Evolutionary conservation across 2,888 invertebrate species (phyloP), one percentile per base, ranked within the genome.

Genomic region (Machimus atricapillus): DNA sequence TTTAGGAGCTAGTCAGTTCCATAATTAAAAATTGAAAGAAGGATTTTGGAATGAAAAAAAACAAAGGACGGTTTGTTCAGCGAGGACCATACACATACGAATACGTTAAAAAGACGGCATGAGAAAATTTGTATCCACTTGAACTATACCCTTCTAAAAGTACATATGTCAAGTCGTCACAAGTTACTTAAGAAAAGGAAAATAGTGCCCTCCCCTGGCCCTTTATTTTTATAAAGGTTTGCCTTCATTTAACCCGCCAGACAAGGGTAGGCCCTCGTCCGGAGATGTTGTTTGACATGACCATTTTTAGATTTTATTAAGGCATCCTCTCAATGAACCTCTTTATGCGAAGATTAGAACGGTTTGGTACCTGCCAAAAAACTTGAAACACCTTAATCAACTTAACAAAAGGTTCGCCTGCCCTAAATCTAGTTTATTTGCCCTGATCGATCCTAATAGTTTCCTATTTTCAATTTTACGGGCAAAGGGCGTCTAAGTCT

Each of bases 301-400:
- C 52, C 56, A 81, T 81, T 81, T 81, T 81, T 81, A 81, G 81
- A 81, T 81, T 81, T 81, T 81, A 81, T 81, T 81, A 81, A 81
- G 81, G 81, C 46, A 81, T 81, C 46, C 81, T 43, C 81, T 43
- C 52, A 81, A 52, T 56, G 81, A 81, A 81, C 46, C 81, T 81
- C 81, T 81, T 81, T 81, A 81, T 81, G 81, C 52, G 56, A 81
- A 81, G 81, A 81, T 81, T 81, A 81, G 52, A 56, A 81, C 43
- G 81, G 56, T 34, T 46, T 81, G 83, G 66, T 85, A 85, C 85
- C 85, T 85, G 85, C 74, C 85, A 76, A 85, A 85, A 85, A 85
- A 74, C 74, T 85, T 74, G 52, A 85, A 85, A 85, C 85, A 85
- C 74, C 74, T 85, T 85, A 85, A 85, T 85, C 85, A 74, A 85